Evolutionary conservation across 1,140 invertebrate species (phyloP).

Genomic region (Psilanteris sp.): DNA sequence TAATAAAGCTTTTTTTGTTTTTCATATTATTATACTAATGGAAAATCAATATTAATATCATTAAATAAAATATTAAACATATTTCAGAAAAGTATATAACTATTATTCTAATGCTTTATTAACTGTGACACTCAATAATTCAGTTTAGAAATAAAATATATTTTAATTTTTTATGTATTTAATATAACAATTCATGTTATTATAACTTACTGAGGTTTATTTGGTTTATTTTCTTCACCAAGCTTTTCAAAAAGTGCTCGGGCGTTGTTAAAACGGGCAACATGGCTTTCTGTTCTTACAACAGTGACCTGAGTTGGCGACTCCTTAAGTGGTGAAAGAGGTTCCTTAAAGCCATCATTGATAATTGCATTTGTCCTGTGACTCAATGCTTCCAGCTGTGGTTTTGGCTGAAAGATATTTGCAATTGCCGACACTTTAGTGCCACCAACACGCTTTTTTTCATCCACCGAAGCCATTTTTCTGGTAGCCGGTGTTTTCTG

Average conservation of each 20-base stretch:
- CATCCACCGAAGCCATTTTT: constrained; percentile 83
- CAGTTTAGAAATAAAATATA: too few relatives aligned
- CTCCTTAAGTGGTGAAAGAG: constrained; percentile 74
- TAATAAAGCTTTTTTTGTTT: too few relatives aligned
- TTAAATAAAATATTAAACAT: too few relatives aligned
- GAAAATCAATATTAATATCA: too few relatives aligned
- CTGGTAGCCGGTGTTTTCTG: constrained; percentile 39
- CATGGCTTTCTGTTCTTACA: constrained; percentile 92
- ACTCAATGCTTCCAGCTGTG: constrained; percentile 77
- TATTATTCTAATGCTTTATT: too few relatives aligned
- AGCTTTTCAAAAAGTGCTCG: constrained; percentile 95
- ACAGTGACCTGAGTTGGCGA: constrained; percentile 84
- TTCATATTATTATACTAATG: too few relatives aligned
- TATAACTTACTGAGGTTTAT: constrained; percentile 73
- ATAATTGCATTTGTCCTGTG: constrained; percentile 74
- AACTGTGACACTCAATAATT: too few relatives aligned
- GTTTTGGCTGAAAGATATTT: constrained; percentile 90
- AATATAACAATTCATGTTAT: too few relatives aligned
- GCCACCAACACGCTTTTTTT: constrained; percentile 84
- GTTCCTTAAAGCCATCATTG: constrained; percentile 73
- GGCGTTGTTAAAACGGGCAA: constrained; percentile 94
- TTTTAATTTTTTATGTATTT: too few relatives aligned
- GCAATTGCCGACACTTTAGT: constrained; percentile 94
- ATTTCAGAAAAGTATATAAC: too few relatives aligned
- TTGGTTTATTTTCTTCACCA: constrained; percentile 86